Evolutionary conservation across 92 coral and sea anemone species (phyloP).

Genomic region (Siderastrea siderea): DNA sequence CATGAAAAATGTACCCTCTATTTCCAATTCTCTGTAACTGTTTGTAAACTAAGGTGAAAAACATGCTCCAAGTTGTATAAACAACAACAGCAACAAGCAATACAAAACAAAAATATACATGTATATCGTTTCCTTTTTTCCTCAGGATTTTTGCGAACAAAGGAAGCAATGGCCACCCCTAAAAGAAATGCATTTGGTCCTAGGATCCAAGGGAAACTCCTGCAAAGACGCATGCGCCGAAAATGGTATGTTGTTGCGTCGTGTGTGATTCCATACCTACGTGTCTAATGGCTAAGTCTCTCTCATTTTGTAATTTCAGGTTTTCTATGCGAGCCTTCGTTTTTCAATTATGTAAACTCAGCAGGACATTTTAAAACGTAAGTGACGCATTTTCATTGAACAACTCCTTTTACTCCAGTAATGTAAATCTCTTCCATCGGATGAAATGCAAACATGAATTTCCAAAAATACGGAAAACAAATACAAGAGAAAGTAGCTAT

Average conservation of each 20-base stretch:
- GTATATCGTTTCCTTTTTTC: background rate
- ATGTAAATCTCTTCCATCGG: too few relatives aligned
- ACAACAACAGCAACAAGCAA: background rate
- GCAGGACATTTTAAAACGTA: conserved; percentile 35
- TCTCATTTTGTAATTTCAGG: conserved; percentile 47
- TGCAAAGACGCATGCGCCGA: conserved; percentile 80
- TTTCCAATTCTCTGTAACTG: too few relatives aligned
- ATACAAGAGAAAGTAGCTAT: too few relatives aligned
- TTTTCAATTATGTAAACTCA: conserved; percentile 66
- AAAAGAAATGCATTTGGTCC: conserved; percentile 52
- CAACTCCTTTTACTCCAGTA: background rate
- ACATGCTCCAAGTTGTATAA: background rate
- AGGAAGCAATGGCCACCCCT: conserved; percentile 81
- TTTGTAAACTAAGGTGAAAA: too few relatives aligned
- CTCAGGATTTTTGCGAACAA: conserved; percentile 78
- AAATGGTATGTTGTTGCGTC: conserved; percentile 57
- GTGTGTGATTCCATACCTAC: background rate
- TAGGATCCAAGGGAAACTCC: conserved; percentile 70
- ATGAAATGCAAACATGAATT: too few relatives aligned
- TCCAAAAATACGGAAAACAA: too few relatives aligned
- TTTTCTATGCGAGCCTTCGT: conserved; percentile 88
- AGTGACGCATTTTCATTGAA: background rate
- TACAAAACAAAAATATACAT: background rate
- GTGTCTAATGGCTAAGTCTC: background rate
- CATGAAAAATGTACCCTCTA: too few relatives aligned